These are phyloP conservation scores for Agrochola litura DNA, from an alignment of 2,888 invertebrate species.

Conservation along the genomic window DNA sequence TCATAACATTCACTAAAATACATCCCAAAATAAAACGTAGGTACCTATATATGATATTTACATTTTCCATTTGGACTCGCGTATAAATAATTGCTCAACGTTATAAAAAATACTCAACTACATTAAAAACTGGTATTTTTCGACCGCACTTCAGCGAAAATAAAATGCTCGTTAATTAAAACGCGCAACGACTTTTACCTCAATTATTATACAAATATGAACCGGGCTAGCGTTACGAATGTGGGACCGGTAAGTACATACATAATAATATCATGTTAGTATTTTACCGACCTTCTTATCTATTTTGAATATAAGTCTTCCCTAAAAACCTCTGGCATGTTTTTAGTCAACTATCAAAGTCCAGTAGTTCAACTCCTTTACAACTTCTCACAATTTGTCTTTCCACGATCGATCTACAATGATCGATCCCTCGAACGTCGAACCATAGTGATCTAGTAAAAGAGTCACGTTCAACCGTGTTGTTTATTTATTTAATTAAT, in stretches of 20 bases:
- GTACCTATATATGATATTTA: constrained; percentile 10
- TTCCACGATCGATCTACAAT: background rate
- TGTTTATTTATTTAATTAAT: background rate
- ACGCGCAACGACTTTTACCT: constrained; percentile 51
- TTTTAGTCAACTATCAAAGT: background rate
- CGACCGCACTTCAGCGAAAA: constrained; percentile 45
- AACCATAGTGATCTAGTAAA: background rate
- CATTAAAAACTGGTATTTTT: constrained; percentile 50
- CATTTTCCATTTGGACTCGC: constrained; percentile 17
- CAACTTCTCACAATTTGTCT: background rate
- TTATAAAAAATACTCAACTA: constrained; percentile 52
- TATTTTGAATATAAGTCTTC: constrained; percentile 28
- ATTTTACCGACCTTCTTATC: background rate
- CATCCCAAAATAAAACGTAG: constrained; percentile 23
- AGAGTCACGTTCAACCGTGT: background rate
- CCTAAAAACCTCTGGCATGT: constrained; percentile 3
- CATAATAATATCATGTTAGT: constrained; percentile 15
- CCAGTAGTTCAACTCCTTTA: constrained; percentile 4
- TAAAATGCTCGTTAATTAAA: constrained; percentile 66
- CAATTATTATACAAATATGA: constrained; percentile 61
- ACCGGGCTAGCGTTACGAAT: constrained; percentile 32
- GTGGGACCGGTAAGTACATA: constrained; percentile 14
- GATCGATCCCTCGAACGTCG: too few species aligned
- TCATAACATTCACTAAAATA: constrained; percentile 25
- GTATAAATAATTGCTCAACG: constrained; percentile 50